phyloP scores from a whole-genome alignment of 2,113 vertebrate genomes.

The Philantomba maxwellii region DNA sequence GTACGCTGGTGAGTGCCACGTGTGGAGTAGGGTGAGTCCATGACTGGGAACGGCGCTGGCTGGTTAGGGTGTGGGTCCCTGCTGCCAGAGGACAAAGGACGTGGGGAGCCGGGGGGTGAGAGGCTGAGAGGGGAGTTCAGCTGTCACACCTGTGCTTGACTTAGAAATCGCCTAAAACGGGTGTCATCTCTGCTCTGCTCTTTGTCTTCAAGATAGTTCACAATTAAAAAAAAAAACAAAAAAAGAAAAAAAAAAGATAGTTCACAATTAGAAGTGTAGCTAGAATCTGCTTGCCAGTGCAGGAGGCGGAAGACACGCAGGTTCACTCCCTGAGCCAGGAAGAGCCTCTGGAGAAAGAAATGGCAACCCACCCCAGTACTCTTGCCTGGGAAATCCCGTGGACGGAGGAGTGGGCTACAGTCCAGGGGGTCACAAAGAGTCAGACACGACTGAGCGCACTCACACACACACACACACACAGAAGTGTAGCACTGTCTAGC shows the following conservation, averaged over 20 bases:
- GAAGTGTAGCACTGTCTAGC: rapidly evolving
- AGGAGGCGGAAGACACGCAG: neutral
- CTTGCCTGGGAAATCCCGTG: neutral
- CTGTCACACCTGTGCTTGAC: rapidly evolving
- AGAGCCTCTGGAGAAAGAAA: neutral
- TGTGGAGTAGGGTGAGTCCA: rapidly evolving
- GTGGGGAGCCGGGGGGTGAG: neutral
- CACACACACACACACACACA: neutral
- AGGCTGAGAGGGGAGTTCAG: no score
- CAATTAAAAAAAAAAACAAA: no score
- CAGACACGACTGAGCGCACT: neutral
- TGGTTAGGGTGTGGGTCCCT: rapidly evolving
- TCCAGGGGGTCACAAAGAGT: neutral
- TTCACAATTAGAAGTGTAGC: neutral
- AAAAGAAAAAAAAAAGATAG: no score
- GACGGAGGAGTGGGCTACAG: neutral
- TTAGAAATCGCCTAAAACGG: neutral
- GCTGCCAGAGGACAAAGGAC: neutral
- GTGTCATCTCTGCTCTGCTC: neutral
- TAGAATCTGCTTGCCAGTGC: neutral
- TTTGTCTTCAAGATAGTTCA: neutral
- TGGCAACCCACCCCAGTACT: neutral
- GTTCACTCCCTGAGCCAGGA: neutral
- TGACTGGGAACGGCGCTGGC: rapidly evolving
- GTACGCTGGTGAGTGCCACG: rapidly evolving